Base-by-base conservation (phyloP, 2,797 vertebrate genomes). In the Triplophysa bombifrons region DNA sequence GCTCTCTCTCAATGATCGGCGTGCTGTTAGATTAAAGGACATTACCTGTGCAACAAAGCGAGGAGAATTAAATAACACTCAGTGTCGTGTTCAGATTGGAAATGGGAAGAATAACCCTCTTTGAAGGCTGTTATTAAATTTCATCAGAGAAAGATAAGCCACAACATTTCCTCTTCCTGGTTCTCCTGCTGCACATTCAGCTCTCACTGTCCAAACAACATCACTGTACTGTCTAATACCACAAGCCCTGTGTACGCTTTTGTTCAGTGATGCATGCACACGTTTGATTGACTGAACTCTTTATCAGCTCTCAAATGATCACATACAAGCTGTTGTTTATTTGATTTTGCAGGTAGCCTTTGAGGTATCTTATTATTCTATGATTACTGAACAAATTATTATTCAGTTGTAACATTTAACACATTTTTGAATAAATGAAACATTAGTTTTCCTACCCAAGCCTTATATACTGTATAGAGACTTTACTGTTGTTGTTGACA, bases 31-130 rank as follows among this genome's bases (percentile, higher is more conserved):
- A 91, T 92, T 90, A 92, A 87, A 82, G 82, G 82, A 87, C 87
- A 90, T 92, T 92, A 91, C 80, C 88, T 89, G 89, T 88, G 90
- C 87, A 88, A 76, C 74, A 81, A 86, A 89, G 88, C 73, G 56
- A 86, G 78, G 86, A 90, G 85, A 92, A 91, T 88, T 86, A 89
- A 90, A 87, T 88, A 84, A 86, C 81, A 82, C 84, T 83, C 83
- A 76, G 81, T 84, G 85, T 87, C 84, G 82, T 85, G 79, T 80
- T 86, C 87, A 88, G 87, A 90, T 85, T 86, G 83, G 84, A 83
- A 83, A 72, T 55, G 55, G 50, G 73, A 82, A 87, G 84, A 87
- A 86, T 86, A 90, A 86, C 87, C 84, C 80, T 86, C 76, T 84
- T 86, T 89, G 87, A 89, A 87, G 85, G 85, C 83, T 82, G 84